Percentiles rank a stretch among this genome's conserved stretches.
Evolutionary conservation across 2,888 invertebrate species (phyloP).

Genomic region (Tiliacea aurago): DNA sequence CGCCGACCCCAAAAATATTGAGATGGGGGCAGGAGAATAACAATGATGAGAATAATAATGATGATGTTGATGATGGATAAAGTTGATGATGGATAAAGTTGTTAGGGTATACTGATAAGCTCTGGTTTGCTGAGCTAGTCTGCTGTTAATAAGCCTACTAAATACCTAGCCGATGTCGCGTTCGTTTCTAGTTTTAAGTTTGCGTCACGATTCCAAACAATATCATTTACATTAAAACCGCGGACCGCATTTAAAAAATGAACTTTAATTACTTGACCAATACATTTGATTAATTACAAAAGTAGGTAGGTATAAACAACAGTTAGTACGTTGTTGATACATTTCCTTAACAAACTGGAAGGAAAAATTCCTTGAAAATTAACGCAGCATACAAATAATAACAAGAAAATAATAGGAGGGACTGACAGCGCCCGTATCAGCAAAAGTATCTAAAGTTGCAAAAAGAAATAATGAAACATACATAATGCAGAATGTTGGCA

Average conservation of each 20-base stretch:
- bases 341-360: constrained; percentile 8
- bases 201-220: constrained; percentile 4
- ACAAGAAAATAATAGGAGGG: constrained; percentile 29
- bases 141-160: background rate
- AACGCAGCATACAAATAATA: constrained; percentile 38
- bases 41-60: no score
- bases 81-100: background rate
- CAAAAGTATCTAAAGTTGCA: constrained; percentile 52
- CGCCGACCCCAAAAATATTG: no score
- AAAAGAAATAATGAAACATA: constrained; percentile 55
- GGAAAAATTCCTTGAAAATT: constrained; percentile 7
- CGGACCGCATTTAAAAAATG: background rate
- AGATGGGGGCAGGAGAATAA: no score
- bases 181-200: constrained; percentile 14
- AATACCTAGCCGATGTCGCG: background rate
- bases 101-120: background rate
- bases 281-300: background rate
- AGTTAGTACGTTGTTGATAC: background rate
- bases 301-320: background rate
- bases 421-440: constrained; percentile 47
- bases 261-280: background rate
- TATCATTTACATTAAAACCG: background rate
- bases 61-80: background rate
- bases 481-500: constrained; percentile 59
- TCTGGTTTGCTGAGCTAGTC: no score